These are phyloP conservation scores for Mesocricetus auratus DNA, from an alignment of 2,113 vertebrate genomes.

Conservation along the genomic window DNA sequence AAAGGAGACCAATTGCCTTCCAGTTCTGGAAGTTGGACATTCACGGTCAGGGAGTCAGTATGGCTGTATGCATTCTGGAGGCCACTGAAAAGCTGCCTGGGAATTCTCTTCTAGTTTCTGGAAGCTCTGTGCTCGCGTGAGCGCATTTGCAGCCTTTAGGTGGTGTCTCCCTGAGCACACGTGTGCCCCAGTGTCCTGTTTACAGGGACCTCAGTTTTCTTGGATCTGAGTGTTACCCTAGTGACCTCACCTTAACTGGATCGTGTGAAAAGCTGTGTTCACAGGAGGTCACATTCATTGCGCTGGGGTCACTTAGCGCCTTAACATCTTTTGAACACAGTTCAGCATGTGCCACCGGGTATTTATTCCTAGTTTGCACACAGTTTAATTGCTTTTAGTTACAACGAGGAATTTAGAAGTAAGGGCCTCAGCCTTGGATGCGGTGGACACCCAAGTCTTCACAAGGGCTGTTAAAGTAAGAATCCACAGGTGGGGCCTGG, in stretches of 20 bases:
- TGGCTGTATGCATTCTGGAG: background rate
- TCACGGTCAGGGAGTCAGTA: background rate
- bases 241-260: slow-evolving; percentile 12
- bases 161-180: background rate
- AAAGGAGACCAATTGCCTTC: background rate
- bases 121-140: background rate
- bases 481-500: background rate
- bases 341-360: background rate
- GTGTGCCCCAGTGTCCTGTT: background rate
- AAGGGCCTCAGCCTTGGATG: background rate
- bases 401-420: background rate
- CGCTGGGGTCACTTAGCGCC: background rate
- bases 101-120: background rate
- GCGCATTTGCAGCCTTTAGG: background rate
- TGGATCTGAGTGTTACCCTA: background rate
- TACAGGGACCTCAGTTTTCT: background rate
- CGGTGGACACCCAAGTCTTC: background rate
- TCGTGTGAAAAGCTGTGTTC: background rate
- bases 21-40: background rate
- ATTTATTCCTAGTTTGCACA: slow-evolving; percentile 9
- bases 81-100: accelerated
- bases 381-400: background rate
- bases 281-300: background rate
- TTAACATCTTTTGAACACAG: background rate
- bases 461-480: background rate